These are phyloP conservation scores for Saccostrea glomerata DNA, from an alignment of 1,140 invertebrate genomes.

Conservation along the genomic window DNA sequence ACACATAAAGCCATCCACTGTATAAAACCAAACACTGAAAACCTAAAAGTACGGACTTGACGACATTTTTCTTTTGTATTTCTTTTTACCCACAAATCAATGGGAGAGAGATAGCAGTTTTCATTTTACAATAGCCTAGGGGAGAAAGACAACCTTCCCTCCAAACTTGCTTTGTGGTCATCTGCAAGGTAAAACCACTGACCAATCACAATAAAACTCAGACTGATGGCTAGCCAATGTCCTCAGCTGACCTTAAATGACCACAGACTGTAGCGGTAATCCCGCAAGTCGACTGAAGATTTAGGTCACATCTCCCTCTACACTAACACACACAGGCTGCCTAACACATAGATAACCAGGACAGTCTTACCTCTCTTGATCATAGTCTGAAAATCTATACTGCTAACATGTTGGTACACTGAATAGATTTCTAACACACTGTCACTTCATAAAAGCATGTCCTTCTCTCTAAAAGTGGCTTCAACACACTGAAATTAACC, in stretches of 20 bases:
- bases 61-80: conserved; percentile 32
- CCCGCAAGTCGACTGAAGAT: not conserved
- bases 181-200: not conserved
- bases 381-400: conserved; percentile 23
- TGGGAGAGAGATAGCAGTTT: conserved; percentile 11
- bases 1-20: not conserved
- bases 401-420: not conserved
- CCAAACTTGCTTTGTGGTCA: not conserved
- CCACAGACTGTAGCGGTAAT: not conserved
- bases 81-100: conserved; percentile 34
- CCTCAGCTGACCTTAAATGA: conserved; percentile 12
- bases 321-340: not conserved
- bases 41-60: conserved; percentile 1
- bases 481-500: conserved; percentile 25
- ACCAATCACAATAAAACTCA: not conserved
- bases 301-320: conserved; percentile 16
- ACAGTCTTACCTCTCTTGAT: not conserved
- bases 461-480: not conserved
- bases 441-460: not conserved
- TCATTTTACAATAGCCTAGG: not conserved
- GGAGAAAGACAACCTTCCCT: not conserved
- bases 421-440: conserved; percentile 4
- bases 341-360: not conserved
- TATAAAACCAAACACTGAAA: conserved; percentile 7
- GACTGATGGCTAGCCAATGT: conserved; percentile 16